Percentiles rank a stretch among this genome's conserved stretches.
Evolutionary conservation across 2,888 invertebrate species (phyloP).

Genomic region (Dicycla oo): DNA sequence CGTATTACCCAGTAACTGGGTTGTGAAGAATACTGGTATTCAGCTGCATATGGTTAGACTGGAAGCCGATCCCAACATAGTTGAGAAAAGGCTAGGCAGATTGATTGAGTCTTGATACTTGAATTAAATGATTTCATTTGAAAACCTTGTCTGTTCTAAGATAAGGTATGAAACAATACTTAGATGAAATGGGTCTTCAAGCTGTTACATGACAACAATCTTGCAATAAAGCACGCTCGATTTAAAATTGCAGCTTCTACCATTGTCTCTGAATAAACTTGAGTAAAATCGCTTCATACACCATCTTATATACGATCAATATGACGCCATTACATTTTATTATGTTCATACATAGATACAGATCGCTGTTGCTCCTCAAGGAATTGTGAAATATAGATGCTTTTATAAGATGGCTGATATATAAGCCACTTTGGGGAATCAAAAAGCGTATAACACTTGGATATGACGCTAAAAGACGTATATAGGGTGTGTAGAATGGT

Average conservation of each 20-base stretch:
- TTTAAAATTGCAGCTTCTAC: slow-evolving; percentile 31
- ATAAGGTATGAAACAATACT: not conserved
- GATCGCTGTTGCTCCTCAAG: slow-evolving; percentile 45
- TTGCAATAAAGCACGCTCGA: slow-evolving; percentile 23
- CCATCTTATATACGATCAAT: slow-evolving; percentile 50
- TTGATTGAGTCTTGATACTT: too few species aligned
- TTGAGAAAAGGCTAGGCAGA: too few species aligned
- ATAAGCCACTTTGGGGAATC: slow-evolving; percentile 60
- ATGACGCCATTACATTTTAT: slow-evolving; percentile 54
- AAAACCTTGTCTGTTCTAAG: not conserved
- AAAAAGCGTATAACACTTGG: slow-evolving; percentile 38
- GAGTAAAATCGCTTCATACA: slow-evolving; percentile 43
- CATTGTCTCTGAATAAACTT: slow-evolving; percentile 22
- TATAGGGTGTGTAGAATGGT: slow-evolving; percentile 15
- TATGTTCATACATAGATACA: slow-evolving; percentile 54
- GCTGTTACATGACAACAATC: not conserved
- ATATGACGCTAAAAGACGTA: slow-evolving; percentile 34
- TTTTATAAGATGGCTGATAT: slow-evolving; percentile 58
- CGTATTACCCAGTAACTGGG: too few species aligned
- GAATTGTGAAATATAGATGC: slow-evolving; percentile 56
- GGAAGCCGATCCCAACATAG: too few species aligned
- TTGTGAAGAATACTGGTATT: too few species aligned
- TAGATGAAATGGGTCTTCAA: slow-evolving; percentile 1
- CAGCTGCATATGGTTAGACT: too few species aligned
- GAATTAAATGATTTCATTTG: too few species aligned